Evolutionary conservation across 2,888 invertebrate species (phyloP), one percentile per base, ranked within the genome.

Genomic region (Leptarthrus brevirostris): DNA sequence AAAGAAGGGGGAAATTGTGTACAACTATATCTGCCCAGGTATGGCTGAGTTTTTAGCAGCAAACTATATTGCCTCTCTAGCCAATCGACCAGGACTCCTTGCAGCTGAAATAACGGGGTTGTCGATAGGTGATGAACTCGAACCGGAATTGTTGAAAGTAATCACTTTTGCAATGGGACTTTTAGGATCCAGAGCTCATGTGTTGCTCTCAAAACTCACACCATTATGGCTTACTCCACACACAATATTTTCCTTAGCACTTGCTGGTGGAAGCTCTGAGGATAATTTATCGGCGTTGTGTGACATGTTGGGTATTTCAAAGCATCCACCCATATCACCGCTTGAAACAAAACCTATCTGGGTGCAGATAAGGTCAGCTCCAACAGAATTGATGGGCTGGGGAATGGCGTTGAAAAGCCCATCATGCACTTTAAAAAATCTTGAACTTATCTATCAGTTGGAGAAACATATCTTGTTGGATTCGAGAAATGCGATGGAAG

Each of bases 1-100:
- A 76, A 83, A 85, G 69, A 85, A 86, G 74, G 81, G 82, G 1
- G 86, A 86, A 44, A 79, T 78, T 74, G 80, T 85, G 20, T 87
- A 85, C 79, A 84, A 86, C 10, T 86, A 87, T 1, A 83, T 88
- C 40, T 87, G 88, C 79, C 82, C 86, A 58, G 85, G 87, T 1
- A 84, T 88, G 75, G 85, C 86, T 14, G 87, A 87, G 77, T 88
- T 86, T 78, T 80, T 88, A n/a, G 86, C 88, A 1, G 88, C 88
- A 1, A 87, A 87, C 78, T 88, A 88, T 79, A 82, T 88, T n/a
- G 86, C 87, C 0, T 87, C 87, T 0, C 82, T 88, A 3, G 86
- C 87, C 3, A 86, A 86, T 77, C 85, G 87, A 76, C 85, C 87
- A 0, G 86, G 86, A 58, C 84, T 87, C 14, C 80, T 88, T 3